Percentiles rank a stretch among this genome's conserved stretches.
Evolutionary conservation across 1,140 invertebrate genomes (phyloP).

Genomic region (Pogonomyrmex barbatus): DNA sequence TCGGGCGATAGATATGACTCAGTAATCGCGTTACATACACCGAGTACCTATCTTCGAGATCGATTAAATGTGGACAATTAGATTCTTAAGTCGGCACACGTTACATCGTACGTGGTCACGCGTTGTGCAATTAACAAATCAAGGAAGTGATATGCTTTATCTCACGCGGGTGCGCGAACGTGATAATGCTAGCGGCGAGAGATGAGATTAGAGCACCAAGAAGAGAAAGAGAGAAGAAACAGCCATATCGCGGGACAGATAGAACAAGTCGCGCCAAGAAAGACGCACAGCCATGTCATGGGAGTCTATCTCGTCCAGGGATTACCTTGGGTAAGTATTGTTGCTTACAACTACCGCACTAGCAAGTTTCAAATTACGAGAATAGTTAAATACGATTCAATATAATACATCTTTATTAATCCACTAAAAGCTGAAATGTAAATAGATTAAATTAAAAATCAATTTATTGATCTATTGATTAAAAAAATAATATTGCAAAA

Average conservation of each 20-base stretch:
- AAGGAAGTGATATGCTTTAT: slow-evolving; percentile 52
- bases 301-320: slow-evolving; percentile 86
- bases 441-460: not conserved
- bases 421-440: too few species aligned
- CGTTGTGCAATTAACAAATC: not conserved
- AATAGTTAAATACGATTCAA: not conserved
- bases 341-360: not conserved
- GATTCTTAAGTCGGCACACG: not conserved
- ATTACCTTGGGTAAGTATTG: slow-evolving; percentile 83
- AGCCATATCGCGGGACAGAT: slow-evolving; percentile 60
- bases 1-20: slow-evolving; percentile 25
- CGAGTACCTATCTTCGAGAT: slow-evolving; percentile 16
- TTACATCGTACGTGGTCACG: slow-evolving; percentile 11
- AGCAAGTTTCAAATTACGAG: not conserved
- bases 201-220: slow-evolving; percentile 78
- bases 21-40: not conserved
- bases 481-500: not conserved
- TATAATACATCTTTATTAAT: not conserved
- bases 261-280: slow-evolving; percentile 67
- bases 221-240: slow-evolving; percentile 74
- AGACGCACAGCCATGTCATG: slow-evolving; percentile 85
- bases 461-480: not conserved
- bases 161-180: slow-evolving; percentile 67
- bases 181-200: slow-evolving; percentile 78
- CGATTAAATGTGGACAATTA: slow-evolving; percentile 36